Conservation (phyloP, 2,888 invertebrate species). For the Bellardia bayeri region DNA sequence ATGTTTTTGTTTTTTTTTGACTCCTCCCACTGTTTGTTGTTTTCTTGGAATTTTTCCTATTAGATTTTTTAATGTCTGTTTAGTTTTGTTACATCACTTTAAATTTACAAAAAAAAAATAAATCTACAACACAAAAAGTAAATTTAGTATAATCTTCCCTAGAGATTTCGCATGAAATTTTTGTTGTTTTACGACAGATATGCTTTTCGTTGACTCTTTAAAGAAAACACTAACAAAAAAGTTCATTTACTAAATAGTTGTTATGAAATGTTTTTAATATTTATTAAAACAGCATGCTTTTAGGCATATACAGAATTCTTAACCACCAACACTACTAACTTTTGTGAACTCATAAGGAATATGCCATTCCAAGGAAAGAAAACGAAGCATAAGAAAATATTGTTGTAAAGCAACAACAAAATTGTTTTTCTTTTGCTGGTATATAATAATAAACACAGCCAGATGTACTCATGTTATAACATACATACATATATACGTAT, state of each 20-base stretch:
- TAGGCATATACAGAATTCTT: slow-evolving; percentile 49
- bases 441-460: not conserved
- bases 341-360: not conserved
- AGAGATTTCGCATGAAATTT: not conserved
- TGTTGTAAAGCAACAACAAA: not conserved
- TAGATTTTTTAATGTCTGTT: slow-evolving; percentile 15
- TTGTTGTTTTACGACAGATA: not conserved
- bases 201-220: not conserved
- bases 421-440: not conserved
- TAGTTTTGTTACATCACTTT: slow-evolving; percentile 21
- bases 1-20: not conserved
- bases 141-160: slow-evolving; percentile 9
- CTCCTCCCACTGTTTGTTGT: not conserved
- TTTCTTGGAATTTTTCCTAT: not conserved
- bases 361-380: slow-evolving; percentile 19
- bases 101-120: not conserved
- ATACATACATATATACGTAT: slow-evolving; percentile 1
- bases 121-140: not conserved
- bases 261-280: slow-evolving; percentile 28
- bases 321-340: not conserved
- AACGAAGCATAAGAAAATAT: slow-evolving; percentile 44
- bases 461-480: not conserved
- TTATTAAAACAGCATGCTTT: slow-evolving; percentile 44
- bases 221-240: not conserved
- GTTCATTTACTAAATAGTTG: slow-evolving; percentile 31